Percentiles rank a stretch among this genome's conserved stretches.
Conservation (phyloP, 2,113 vertebrate genomes). For the Piprites chloris region DNA sequence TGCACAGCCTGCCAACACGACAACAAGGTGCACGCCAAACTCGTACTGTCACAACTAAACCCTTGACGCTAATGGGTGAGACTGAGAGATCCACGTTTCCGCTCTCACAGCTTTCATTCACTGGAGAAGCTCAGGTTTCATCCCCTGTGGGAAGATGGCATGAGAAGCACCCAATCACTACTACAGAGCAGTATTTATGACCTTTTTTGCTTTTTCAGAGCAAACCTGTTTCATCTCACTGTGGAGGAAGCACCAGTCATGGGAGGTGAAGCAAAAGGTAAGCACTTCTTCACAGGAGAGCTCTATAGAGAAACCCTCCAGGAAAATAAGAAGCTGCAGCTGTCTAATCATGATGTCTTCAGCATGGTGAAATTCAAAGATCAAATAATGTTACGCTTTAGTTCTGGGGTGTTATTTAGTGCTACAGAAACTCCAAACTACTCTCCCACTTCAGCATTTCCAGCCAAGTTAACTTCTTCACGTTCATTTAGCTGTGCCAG, state of each 20-base stretch:
- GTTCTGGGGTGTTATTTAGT: neutral
- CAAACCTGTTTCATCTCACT: neutral
- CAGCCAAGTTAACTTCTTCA: neutral
- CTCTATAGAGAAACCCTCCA: neutral
- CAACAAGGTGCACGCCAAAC: neutral
- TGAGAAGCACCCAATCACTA: neutral
- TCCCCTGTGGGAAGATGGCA: neutral
- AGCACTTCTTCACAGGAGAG: neutral
- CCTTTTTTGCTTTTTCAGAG: neutral
- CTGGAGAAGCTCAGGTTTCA: neutral
- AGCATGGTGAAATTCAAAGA: neutral
- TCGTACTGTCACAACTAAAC: accelerated
- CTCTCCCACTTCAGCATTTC: neutral
- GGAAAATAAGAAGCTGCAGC: neutral
- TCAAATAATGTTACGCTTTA: neutral
- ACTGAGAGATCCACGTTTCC: neutral
- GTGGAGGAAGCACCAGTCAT: neutral
- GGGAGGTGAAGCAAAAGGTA: neutral
- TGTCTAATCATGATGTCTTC: neutral
- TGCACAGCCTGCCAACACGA: neutral
- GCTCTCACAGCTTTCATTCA: neutral
- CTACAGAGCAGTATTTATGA: neutral
- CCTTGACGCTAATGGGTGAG: accelerated
- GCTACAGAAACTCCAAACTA: neutral
- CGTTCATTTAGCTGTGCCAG: neutral